Percentiles rank a stretch among this genome's conserved stretches.
Evolutionary conservation across 2,797 vertebrate genomes (phyloP).

Genomic region (Euthynnus affinis): DNA sequence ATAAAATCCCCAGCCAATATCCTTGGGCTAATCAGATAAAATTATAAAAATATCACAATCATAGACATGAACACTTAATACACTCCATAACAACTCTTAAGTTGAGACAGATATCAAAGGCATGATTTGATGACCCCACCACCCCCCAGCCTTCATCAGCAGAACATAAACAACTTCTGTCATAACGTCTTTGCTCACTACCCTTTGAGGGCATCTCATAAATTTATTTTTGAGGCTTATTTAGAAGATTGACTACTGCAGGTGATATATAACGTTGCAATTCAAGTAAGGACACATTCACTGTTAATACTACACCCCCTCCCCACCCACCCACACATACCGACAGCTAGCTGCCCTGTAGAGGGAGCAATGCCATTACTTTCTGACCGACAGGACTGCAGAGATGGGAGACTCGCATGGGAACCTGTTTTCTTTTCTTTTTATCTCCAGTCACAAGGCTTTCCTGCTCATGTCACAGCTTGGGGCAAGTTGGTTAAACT

Average conservation of each 20-base stretch:
- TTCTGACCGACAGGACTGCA: neutral
- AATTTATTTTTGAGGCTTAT: neutral
- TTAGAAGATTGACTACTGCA: conserved; percentile 7
- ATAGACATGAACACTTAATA: conserved; percentile 34
- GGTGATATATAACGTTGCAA: neutral
- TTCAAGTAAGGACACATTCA: neutral
- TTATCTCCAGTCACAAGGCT: conserved; percentile 81
- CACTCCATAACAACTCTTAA: conserved; percentile 9
- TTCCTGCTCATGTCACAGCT: conserved; percentile 65
- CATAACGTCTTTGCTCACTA: conserved; percentile 41
- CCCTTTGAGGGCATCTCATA: conserved; percentile 36
- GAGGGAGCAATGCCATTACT: conserved; percentile 52
- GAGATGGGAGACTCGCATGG: conserved; percentile 35
- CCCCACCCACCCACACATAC: neutral
- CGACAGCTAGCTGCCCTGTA: conserved; percentile 25
- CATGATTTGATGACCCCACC: conserved; percentile 4
- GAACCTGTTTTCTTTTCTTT: conserved; percentile 69
- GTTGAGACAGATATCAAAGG: conserved; percentile 47
- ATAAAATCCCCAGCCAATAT: conserved; percentile 13
- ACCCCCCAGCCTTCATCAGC: conserved; percentile 9
- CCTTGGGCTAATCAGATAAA: conserved; percentile 56
- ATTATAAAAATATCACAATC: conserved; percentile 41
- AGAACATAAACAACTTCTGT: conserved; percentile 55
- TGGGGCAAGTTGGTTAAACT: conserved; percentile 55
- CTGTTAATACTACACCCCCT: neutral